phyloP scores from a whole-genome alignment of 1,140 invertebrate species.

The Cydia pomonella region DNA sequence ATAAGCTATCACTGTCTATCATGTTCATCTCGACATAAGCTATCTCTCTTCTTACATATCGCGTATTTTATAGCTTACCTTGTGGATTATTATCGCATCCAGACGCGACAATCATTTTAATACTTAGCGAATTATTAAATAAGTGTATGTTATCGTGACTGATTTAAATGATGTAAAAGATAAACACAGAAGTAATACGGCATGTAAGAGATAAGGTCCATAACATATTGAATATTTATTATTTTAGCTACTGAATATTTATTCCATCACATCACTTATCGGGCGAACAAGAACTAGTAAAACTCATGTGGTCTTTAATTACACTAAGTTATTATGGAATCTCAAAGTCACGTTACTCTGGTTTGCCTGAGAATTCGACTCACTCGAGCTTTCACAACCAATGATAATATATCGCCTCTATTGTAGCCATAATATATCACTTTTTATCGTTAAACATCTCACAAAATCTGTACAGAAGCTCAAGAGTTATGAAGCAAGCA shows the following conservation, averaged over 20 bases:
- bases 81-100: not conserved
- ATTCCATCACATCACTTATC: too few species aligned
- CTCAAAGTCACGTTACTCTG: not conserved
- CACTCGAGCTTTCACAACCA: not conserved
- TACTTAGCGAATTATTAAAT: not conserved
- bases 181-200: not conserved
- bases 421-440: not conserved
- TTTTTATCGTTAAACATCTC: slow-evolving; percentile 14
- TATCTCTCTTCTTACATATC: not conserved
- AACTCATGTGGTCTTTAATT: not conserved
- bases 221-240: not conserved
- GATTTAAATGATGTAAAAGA: slow-evolving; percentile 5
- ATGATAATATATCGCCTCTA: not conserved
- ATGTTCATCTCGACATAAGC: not conserved
- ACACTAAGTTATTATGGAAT: not conserved
- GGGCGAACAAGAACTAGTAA: too few species aligned
- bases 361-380: not conserved
- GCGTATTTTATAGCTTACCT: slow-evolving; percentile 4
- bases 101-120: not conserved
- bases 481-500: not conserved
- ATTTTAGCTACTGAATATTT: too few species aligned
- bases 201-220: not conserved
- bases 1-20: slow-evolving; percentile 37
- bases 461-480: slow-evolving; percentile 4
- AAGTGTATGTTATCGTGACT: not conserved